Base-by-base conservation (phyloP, 2,797 vertebrate genomes). In the Xerus rutilus region DNA sequence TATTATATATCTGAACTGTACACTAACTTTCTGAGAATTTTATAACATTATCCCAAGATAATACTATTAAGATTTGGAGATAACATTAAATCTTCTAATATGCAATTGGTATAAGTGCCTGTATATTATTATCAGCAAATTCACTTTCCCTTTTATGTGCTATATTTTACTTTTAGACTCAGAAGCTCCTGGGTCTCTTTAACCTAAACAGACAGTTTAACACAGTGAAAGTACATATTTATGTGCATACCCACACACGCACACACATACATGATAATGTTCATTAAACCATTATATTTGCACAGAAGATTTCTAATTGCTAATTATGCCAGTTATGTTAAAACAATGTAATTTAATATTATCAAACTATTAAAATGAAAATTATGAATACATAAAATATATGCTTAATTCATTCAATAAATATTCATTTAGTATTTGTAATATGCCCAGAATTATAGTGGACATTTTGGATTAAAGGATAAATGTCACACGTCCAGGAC, bases 321-420 rank as follows among this genome's bases (percentile, higher is more conserved):
- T 59, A 70, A n/a, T 62, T 93, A 59, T 95, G 35, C 39, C 62
- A 81, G 4, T 17, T 54, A 64, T 35, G 7, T 64, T 79, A 88
- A 88, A 91, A 28, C 5, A 91, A 93, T 67, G 12, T 21, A 89
- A 65, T 3, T 45, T 8, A 92, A 67, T 47, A 89, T 76, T 87
- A 93, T 62, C 28, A 76, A 93, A 82, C 4, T 32, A 86, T 69
- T 82, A 45, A 49, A 47, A 82, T 49, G 64, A 77, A 95, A 79
- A 83, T 69, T 87, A 84, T 52, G 18, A 79, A 45, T 49, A 57
- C 47, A 76, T 96, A n/a, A 91, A 96, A 86, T 6, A 21, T 89
- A 79, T 62, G 11, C 39, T 91, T 82, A 18, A n/a, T 45, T 89
- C 15, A 72, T 65, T 89, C 7, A 76, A 18, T 54, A 73, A 84